phyloP scores from a whole-genome alignment of 53 echinoderm and acorn worm genomes.

The Mesocentrotus franciscanus region DNA sequence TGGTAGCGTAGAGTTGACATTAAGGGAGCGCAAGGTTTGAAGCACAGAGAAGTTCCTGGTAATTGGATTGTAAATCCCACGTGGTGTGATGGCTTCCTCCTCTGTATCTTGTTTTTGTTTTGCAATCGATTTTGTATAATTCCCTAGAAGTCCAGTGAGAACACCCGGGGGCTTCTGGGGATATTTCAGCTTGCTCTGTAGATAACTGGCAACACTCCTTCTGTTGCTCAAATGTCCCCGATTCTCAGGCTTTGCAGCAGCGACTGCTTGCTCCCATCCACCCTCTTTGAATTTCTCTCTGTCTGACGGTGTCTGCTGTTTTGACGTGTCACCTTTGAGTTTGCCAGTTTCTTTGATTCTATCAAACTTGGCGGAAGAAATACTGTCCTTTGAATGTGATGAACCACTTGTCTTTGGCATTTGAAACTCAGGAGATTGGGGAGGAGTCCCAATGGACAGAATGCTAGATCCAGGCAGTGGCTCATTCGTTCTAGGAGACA shows the following conservation, averaged over 20 bases:
- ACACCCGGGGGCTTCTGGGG: neutral
- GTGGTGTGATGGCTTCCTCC: neutral
- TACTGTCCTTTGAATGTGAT: neutral
- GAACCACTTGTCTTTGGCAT: neutral
- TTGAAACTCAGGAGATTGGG: slow-evolving; percentile 46
- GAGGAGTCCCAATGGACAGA: slow-evolving; percentile 44
- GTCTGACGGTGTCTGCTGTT: neutral
- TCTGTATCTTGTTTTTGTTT: neutral
- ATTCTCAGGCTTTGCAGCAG: neutral
- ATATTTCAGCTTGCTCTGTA: neutral
- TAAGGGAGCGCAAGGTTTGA: slow-evolving; percentile 16
- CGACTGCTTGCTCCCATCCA: neutral
- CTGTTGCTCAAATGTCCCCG: slow-evolving; percentile 13
- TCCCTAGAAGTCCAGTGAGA: neutral
- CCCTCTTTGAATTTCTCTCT: neutral
- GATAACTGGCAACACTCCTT: slow-evolving; percentile 35
- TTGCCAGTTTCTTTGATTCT: neutral
- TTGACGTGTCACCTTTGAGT: neutral
- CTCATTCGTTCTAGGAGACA: neutral
- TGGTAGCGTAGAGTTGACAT: neutral
- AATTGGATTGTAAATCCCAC: neutral
- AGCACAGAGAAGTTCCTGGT: slow-evolving; percentile 34
- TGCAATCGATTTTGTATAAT: neutral
- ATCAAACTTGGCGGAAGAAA: neutral
- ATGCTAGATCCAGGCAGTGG: neutral